Evolutionary conservation across 2,797 vertebrate genomes (phyloP), one percentile per base, ranked within the genome.

Genomic region (Rhynchotus rufescens): DNA sequence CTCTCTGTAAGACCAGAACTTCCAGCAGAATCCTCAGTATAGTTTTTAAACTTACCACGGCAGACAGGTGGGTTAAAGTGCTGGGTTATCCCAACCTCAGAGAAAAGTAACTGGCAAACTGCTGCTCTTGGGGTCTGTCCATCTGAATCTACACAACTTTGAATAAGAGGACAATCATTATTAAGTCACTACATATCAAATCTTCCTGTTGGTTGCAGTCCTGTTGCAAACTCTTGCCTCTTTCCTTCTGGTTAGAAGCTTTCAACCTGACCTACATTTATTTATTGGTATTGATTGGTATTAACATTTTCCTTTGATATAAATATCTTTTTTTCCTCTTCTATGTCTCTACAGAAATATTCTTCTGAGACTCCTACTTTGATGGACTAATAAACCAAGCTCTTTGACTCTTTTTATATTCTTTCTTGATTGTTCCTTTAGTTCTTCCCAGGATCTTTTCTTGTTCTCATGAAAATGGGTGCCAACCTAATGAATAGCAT

Each of bases 301-400:
- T 65, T 80, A 47, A 22, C 74, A 65, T 82, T 93, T 88, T 92
- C 6, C 38, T 94, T 86, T 91, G 81, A 68, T 84, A 84, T 90
- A 71, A 65, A 26, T 15, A 44, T 44, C 8, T 44, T 22, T 49
- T 49, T 23, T 49, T 49, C 23, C 47, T 49, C 12, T 49, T 92
- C 61, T 77, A n/a, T 64, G 75, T 80, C 73, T 40, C 49, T 61
- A 51, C 61, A 77, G 38, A 74, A 32, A 38, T 72, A 80, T 30
- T 86, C 54, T 60, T 30, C 6, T 82, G 26, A 84, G 59, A 66
- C 28, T 84, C 85, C 49, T 51, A 8, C 79, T 82, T 95, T 84
- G 3, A 45, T 82, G 25, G 16, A 15, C 77, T 88, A 88, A 77
- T 91, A 74, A 65, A 40, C 5, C 25, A n/a, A 88, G 30, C 12